phyloP scores from a whole-genome alignment of 2,113 vertebrate genomes.

The Sinocyclocheilus grahami region DNA sequence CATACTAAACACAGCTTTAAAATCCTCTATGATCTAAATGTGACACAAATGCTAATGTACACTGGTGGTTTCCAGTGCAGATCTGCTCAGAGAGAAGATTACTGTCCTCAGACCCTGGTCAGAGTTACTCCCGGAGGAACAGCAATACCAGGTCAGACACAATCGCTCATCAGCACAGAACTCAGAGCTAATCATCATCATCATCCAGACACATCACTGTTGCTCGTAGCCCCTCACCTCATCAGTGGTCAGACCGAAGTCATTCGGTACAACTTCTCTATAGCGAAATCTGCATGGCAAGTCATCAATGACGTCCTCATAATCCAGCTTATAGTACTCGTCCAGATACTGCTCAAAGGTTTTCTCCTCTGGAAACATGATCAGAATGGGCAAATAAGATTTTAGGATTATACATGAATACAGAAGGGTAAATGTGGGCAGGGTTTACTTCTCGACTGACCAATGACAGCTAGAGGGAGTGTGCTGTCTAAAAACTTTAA shows the following conservation, averaged over 20 bases:
- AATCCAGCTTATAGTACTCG: constrained; percentile 88
- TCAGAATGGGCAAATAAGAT: not conserved
- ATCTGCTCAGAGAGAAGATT: constrained; percentile 84
- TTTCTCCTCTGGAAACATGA: constrained; percentile 75
- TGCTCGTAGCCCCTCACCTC: constrained; percentile 73
- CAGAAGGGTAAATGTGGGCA: not conserved
- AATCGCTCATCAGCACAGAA: constrained; percentile 75
- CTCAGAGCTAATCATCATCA: not conserved
- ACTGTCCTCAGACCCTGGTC: constrained; percentile 76
- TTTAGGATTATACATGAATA: not conserved
- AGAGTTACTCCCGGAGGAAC: constrained; percentile 67
- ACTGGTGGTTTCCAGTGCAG: not conserved
- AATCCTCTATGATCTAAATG: not conserved
- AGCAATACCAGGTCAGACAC: constrained; percentile 79
- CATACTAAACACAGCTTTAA: not conserved
- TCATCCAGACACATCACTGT: not conserved
- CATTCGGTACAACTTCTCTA: constrained; percentile 82
- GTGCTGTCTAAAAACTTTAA: not conserved
- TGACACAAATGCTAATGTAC: not conserved
- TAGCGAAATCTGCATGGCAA: constrained; percentile 90
- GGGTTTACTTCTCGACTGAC: not conserved
- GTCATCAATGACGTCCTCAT: constrained; percentile 87
- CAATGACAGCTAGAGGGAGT: not conserved
- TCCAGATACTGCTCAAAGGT: constrained; percentile 88
- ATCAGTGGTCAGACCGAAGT: constrained; percentile 84